Conservation (phyloP, 2,113 vertebrate genomes). For the Pterocles gutturalis region DNA sequence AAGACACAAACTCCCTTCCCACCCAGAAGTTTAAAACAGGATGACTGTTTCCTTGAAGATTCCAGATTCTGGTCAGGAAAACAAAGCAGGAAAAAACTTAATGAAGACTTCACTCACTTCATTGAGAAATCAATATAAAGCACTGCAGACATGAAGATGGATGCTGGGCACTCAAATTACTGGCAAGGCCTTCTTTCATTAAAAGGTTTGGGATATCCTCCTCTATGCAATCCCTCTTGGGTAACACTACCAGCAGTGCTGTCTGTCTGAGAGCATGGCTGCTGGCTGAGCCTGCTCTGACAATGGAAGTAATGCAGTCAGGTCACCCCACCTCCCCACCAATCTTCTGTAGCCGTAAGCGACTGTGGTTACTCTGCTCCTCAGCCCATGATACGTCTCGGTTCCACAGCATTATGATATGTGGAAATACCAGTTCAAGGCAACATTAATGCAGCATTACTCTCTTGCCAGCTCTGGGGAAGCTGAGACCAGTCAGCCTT, state of each 20-base stretch:
- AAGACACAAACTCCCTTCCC: not conserved
- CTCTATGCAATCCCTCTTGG: not conserved
- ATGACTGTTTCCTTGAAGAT: not conserved
- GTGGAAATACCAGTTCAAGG: not conserved
- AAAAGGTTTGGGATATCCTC: not conserved
- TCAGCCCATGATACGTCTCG: not conserved
- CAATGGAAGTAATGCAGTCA: not conserved
- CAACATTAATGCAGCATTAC: accelerated
- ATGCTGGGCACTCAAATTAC: not conserved
- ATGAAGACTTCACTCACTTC: not conserved
- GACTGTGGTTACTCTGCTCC: not conserved
- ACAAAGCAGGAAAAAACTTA: not conserved
- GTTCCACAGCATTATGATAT: not conserved
- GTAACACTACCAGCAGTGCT: not conserved
- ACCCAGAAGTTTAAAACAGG: not conserved
- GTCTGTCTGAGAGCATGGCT: accelerated
- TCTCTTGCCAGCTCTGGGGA: not conserved
- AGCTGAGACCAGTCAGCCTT: not conserved
- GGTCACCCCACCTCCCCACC: not conserved
- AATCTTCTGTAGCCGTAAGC: accelerated
- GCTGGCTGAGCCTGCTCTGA: not conserved
- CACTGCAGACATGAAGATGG: not conserved
- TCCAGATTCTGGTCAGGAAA: not conserved
- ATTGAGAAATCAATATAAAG: not conserved
- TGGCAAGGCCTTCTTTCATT: not conserved